Percentiles rank a stretch among this genome's conserved stretches.
Evolutionary conservation across 2,888 invertebrate genomes (phyloP).

Genomic region (Thera obeliscata): DNA sequence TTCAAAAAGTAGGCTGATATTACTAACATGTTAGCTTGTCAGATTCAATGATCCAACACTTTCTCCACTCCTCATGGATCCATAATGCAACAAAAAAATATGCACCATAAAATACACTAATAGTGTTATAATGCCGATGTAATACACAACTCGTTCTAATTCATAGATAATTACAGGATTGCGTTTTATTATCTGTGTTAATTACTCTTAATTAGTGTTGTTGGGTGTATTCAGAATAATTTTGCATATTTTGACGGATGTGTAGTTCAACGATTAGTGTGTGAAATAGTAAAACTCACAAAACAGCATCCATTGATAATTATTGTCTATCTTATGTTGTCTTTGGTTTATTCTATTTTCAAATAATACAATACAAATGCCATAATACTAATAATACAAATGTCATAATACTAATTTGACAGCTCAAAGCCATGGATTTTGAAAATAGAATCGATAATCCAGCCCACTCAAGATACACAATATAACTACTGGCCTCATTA

Average conservation of each 20-base stretch:
- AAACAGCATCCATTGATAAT: too few relatives aligned
- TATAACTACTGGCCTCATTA: too few relatives aligned
- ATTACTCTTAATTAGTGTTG: constrained; percentile 51
- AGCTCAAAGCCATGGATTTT: too few relatives aligned
- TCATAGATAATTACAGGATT: constrained; percentile 57
- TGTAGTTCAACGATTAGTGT: constrained; percentile 15
- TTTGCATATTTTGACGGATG: constrained; percentile 49
- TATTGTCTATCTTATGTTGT: too few relatives aligned
- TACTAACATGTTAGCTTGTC: not conserved
- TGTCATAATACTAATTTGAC: too few relatives aligned
- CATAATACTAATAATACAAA: too few relatives aligned
- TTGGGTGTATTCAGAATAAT: constrained; percentile 51
- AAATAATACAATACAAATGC: too few relatives aligned
- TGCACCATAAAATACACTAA: constrained; percentile 59
- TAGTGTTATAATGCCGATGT: constrained; percentile 64
- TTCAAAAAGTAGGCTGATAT: not conserved
- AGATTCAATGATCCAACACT: constrained; percentile 5
- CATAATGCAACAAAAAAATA: constrained; percentile 41
- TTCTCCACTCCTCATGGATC: constrained; percentile 14
- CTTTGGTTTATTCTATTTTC: too few relatives aligned
- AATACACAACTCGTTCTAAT: constrained; percentile 64
- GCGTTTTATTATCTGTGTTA: constrained; percentile 53
- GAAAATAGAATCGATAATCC: too few relatives aligned
- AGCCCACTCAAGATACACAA: too few relatives aligned
- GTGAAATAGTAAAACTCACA: constrained; percentile 4